A percentile compares a stretch with the other conserved stretches of the same genome.
Conservation (phyloP, 1,140 invertebrate genomes). For the Bombus superbus region DNA sequence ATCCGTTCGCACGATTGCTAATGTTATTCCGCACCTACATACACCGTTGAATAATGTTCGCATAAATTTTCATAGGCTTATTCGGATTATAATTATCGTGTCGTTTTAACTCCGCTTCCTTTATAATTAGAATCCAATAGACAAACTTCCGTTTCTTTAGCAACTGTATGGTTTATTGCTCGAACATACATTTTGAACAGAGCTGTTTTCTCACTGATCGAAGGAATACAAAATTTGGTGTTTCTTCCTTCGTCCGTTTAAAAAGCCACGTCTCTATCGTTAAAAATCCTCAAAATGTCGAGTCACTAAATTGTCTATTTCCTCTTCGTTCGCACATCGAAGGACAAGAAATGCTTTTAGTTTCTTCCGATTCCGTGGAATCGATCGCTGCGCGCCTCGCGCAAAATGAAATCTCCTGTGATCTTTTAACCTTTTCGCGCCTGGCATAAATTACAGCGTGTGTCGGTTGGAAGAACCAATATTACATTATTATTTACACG, state of each 20-base stretch:
- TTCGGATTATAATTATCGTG: background rate
- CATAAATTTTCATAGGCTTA: slow-evolving; percentile 25
- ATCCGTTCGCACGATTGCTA: background rate
- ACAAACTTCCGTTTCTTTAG: slow-evolving; percentile 10
- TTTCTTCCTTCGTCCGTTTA: background rate
- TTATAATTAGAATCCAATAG: background rate
- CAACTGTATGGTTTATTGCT: too few relatives aligned
- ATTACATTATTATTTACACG: slow-evolving; percentile 48
- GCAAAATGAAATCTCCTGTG: slow-evolving; percentile 29
- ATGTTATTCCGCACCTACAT: background rate
- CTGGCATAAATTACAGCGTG: slow-evolving; percentile 4
- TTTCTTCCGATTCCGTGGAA: background rate
- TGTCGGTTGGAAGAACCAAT: slow-evolving; percentile 21
- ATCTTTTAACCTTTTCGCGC: slow-evolving; percentile 35
- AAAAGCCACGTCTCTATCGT: background rate
- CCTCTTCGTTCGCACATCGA: too few relatives aligned
- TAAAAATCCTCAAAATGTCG: background rate
- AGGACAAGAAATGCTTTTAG: background rate
- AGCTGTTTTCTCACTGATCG: background rate
- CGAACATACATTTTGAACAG: background rate
- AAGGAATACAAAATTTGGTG: too few relatives aligned
- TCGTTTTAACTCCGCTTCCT: slow-evolving; percentile 8
- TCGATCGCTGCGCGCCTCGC: background rate
- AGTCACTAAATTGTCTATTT: background rate
- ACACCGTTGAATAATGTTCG: background rate